Evolutionary conservation across 1,140 invertebrate genomes (phyloP).

Genomic region (Aporrectodea caliginosa): DNA sequence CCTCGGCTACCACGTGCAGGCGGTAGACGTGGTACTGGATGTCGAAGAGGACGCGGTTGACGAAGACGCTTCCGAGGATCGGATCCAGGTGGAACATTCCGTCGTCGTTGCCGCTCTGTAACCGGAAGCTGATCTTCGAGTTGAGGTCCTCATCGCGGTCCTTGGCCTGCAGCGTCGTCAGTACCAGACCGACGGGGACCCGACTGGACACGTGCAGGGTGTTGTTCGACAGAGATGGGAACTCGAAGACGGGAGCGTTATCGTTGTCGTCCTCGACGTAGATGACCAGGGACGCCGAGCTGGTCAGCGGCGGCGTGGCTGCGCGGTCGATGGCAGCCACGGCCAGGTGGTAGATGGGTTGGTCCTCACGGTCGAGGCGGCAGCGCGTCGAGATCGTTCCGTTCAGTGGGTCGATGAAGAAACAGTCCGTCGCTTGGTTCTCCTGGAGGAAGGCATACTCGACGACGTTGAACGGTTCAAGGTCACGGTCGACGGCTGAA

Average conservation of each 20-base stretch:
- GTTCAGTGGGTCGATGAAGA: conserved; percentile 21
- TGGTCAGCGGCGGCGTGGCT: not conserved
- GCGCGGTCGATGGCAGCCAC: conserved; percentile 9
- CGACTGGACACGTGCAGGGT: conserved; percentile 15
- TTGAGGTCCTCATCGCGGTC: conserved; percentile 20
- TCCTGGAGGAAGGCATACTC: conserved; percentile 6
- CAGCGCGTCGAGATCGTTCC: conserved; percentile 21
- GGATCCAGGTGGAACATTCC: conserved; percentile 20
- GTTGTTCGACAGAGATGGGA: conserved; percentile 16
- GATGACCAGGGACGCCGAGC: conserved; percentile 26
- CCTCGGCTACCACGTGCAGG: conserved; percentile 22
- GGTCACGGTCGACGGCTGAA: conserved; percentile 20
- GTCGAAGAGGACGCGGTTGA: conserved; percentile 4
- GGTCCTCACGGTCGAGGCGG: conserved; percentile 26
- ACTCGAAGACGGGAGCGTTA: conserved; percentile 19
- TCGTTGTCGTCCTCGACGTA: conserved; percentile 29
- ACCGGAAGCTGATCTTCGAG: conserved; percentile 1
- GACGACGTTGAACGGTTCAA: conserved; percentile 21
- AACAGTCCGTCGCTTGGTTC: not conserved
- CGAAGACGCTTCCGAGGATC: conserved; percentile 12
- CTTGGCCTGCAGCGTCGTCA: conserved; percentile 11
- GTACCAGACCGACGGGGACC: conserved; percentile 12
- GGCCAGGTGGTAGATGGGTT: conserved; percentile 25
- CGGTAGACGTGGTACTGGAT: conserved; percentile 5
- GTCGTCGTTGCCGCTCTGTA: not conserved